These are phyloP conservation scores for Mechanitis mazaeus DNA, from an alignment of 2,888 invertebrate species.

Conservation along the genomic window DNA sequence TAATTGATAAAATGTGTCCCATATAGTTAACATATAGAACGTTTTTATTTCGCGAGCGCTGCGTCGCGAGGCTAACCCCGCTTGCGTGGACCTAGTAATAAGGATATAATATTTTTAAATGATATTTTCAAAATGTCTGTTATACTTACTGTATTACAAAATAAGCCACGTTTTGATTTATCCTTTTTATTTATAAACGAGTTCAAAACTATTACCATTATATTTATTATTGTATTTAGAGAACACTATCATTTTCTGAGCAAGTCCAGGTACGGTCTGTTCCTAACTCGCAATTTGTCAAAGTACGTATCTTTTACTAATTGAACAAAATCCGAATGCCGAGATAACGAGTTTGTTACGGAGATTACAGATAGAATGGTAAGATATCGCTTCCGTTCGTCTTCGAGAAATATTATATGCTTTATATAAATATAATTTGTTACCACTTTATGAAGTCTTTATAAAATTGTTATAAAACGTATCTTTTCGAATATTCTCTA, in stretches of 20 bases:
- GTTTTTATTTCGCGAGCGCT: too few species aligned
- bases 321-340: conserved; percentile 60
- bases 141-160: too few species aligned
- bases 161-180: too few species aligned
- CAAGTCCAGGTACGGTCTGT: conserved; percentile 51
- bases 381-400: conserved; percentile 41
- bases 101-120: too few species aligned
- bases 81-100: too few species aligned
- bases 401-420: not conserved
- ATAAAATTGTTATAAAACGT: too few species aligned
- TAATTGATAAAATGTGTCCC: too few species aligned
- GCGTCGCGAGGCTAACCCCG: too few species aligned
- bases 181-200: conserved; percentile 61
- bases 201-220: conserved; percentile 37
- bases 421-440: not conserved
- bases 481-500: too few species aligned
- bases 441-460: too few species aligned
- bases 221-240: conserved; percentile 58
- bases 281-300: conserved; percentile 38
- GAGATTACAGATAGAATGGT: conserved; percentile 47
- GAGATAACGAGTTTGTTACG: conserved; percentile 57
- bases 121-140: too few species aligned
- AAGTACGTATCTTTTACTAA: conserved; percentile 55
- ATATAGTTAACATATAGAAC: too few species aligned
- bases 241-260: conserved; percentile 63